Conservation (phyloP, 1,140 invertebrate species). For the Drosophila nigromelanica region DNA sequence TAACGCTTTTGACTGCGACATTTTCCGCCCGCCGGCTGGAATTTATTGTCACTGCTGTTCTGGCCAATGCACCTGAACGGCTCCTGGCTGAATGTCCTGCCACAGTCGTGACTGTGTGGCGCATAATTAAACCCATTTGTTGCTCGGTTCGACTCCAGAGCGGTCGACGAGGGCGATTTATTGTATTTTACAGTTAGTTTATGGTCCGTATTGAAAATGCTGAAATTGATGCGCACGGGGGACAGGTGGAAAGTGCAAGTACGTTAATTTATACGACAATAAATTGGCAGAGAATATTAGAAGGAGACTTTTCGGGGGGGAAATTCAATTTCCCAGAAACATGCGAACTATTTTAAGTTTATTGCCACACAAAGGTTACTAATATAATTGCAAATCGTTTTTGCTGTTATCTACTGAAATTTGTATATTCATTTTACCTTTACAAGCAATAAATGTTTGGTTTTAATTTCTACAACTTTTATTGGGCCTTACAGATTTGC, state of each 20-base stretch:
- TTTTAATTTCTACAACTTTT: too few relatives aligned
- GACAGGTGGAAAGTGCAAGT: background rate
- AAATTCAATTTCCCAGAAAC: conserved; percentile 25
- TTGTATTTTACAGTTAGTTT: conserved; percentile 72
- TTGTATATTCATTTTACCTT: too few relatives aligned
- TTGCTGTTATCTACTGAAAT: too few relatives aligned
- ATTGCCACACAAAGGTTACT: background rate
- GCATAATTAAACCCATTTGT: conserved; percentile 80
- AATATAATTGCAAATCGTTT: background rate
- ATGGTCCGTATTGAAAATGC: conserved; percentile 58
- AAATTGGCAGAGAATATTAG: conserved; percentile 9
- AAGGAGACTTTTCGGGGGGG: background rate
- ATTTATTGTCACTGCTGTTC: conserved; percentile 72
- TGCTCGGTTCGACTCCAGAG: conserved; percentile 44
- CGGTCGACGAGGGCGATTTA: conserved; percentile 64
- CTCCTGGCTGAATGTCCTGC: conserved; percentile 48
- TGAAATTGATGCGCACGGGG: conserved; percentile 8
- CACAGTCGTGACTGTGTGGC: background rate
- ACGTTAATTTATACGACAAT: conserved; percentile 28
- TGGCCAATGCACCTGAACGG: conserved; percentile 70
- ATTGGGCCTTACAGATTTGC: background rate
- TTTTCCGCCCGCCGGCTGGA: conserved; percentile 21
- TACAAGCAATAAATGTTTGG: too few relatives aligned
- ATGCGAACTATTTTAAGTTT: background rate
- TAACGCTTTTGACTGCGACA: conserved; percentile 33